phyloP scores from a whole-genome alignment of 2,113 vertebrate species.

The Rhadina sibilatrix region DNA sequence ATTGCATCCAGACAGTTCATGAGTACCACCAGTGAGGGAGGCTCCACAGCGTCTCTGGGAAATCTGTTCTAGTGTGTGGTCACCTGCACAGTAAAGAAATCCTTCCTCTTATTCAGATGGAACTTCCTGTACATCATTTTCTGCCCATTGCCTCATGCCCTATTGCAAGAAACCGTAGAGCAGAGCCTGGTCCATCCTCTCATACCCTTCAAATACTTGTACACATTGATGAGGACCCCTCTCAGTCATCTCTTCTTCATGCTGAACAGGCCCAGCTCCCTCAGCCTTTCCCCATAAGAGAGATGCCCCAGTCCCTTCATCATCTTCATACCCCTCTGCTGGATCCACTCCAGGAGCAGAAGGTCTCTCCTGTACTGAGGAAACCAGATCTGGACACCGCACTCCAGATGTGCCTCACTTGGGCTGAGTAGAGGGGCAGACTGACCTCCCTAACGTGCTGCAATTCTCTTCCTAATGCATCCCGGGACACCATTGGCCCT shows the following conservation, averaged over 20 bases:
- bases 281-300: neutral
- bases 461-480: neutral
- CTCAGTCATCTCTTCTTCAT: neutral
- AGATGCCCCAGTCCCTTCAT: neutral
- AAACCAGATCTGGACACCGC: neutral
- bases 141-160: rapidly evolving
- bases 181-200: too few relatives aligned
- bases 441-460: neutral
- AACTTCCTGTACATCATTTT: neutral
- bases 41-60: neutral
- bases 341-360: neutral
- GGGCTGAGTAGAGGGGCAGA: neutral
- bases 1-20: neutral
- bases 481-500: neutral
- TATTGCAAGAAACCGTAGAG: rapidly evolving
- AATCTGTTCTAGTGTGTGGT: neutral
- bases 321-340: neutral
- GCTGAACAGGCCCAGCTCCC: neutral
- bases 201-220: neutral
- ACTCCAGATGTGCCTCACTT: neutral
- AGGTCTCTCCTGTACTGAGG: neutral
- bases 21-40: neutral
- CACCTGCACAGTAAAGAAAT: neutral
- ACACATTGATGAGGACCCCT: neutral
- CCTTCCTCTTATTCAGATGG: neutral